Base-by-base conservation (phyloP, 2,797 vertebrate genomes). In the Staurois parvus region DNA sequence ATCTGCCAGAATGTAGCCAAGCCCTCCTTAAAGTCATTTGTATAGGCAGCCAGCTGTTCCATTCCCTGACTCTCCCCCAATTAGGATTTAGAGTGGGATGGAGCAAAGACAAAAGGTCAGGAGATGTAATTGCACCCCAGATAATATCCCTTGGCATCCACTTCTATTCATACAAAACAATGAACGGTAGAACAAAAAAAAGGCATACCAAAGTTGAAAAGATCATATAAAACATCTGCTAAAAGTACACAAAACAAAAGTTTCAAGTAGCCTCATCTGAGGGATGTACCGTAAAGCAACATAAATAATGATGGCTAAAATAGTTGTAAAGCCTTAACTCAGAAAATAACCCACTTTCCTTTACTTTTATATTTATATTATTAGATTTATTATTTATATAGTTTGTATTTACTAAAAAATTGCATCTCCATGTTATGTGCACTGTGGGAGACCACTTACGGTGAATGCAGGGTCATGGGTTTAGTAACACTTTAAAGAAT, bases 41-140 rank as follows among this genome's bases (percentile, higher is more conserved):
- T 87, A 84, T 81, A 86, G 88, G 83, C 72, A 87, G 88, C 84
- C 90, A 91, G 86, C 79, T 90, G 84, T 78, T 89, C 72, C 59
- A 84, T 85, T 83, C 85, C 84, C 82, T 40, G 74, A n/a, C 73
- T 88, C 52, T 80, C 68, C 17, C 88, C 62, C 85, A 81, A 68
- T 87, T 85, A 84, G 40, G 11, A 78, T 85, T 81, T 42, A 76
- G 32, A 73, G 89, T 24, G 76, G 42, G 84, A 62, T 9, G 5
- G 68, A 45, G 86, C 0, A 5, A 56, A 76, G 42, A 72, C 78
- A 75, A 30, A 87, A 85, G 79, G 83, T 48, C 73, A 13, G 4
- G 28, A 76, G 74, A 17, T 32, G 69, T n/a, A 45, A 62, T 76
- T 32, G 76, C 37, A 12, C 75, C 83, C 69, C 30, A 40, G 72